These are phyloP conservation scores for Lasioglossum baleicum DNA, from an alignment of 1,140 invertebrate species.

Conservation along the genomic window DNA sequence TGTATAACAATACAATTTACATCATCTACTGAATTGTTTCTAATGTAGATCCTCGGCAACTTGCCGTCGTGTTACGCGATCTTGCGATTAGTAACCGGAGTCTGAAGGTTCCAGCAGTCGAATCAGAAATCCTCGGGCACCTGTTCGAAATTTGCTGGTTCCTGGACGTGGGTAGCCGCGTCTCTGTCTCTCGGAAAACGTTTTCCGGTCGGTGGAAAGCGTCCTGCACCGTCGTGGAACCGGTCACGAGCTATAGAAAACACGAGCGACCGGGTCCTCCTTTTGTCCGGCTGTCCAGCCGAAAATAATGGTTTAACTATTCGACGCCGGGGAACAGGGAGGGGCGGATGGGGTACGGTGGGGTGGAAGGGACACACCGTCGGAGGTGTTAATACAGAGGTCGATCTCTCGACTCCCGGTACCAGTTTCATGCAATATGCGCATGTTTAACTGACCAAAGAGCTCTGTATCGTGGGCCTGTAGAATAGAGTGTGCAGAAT, in stretches of 20 bases:
- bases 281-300: conserved; percentile 66
- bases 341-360: too few relatives aligned
- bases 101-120: neutral
- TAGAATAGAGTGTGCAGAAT: conserved; percentile 51
- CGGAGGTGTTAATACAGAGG: conserved; percentile 79
- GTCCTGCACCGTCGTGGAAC: neutral
- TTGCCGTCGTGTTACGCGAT: too few relatives aligned
- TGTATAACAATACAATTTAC: too few relatives aligned
- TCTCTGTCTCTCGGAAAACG: neutral
- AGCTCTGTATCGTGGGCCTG: conserved; percentile 67
- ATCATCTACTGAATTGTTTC: too few relatives aligned
- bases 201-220: conserved; percentile 30
- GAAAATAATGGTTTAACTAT: conserved; percentile 72
- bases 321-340: conserved; percentile 52
- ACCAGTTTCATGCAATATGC: conserved; percentile 81
- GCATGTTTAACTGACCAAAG: conserved; percentile 80
- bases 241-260: conserved; percentile 49
- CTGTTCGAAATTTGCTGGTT: neutral
- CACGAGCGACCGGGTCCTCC: conserved; percentile 58
- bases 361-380: conserved; percentile 38
- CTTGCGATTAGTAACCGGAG: neutral
- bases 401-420: conserved; percentile 73
- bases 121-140: too few relatives aligned
- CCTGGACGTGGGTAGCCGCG: neutral
- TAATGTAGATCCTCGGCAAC: too few relatives aligned